Conservation (phyloP, 2,113 vertebrate species). For the Cynocephalus volans region DNA sequence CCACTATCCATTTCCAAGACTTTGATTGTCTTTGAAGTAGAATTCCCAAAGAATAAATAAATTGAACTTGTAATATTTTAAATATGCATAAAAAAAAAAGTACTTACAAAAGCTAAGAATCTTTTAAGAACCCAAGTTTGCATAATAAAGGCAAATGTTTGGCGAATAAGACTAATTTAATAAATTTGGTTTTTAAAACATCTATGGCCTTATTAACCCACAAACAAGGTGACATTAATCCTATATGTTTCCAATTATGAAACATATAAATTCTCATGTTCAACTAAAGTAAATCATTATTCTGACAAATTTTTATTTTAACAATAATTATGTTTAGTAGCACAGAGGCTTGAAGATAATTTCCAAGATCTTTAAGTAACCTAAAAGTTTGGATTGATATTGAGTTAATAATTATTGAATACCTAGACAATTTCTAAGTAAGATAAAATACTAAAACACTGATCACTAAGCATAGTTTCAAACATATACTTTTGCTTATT, state of each 20-base stretch:
- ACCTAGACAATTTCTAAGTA: not conserved
- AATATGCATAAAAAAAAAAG: not conserved
- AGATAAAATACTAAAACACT: conserved; percentile 47
- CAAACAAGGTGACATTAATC: conserved; percentile 5
- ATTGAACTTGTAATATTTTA: conserved; percentile 11
- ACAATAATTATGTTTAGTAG: not conserved
- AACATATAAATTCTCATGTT: conserved; percentile 17
- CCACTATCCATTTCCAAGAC: not conserved
- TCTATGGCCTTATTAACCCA: not conserved
- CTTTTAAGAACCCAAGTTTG: not conserved
- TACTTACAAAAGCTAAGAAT: not conserved
- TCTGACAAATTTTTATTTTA: conserved; percentile 27
- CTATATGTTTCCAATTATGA: not conserved
- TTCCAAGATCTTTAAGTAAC: conserved; percentile 14
- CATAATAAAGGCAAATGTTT: not conserved
- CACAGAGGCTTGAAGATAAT: not conserved
- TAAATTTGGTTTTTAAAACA: not conserved
- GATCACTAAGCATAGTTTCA: conserved; percentile 14
- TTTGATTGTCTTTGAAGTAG: not conserved
- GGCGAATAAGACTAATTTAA: conserved; percentile 11
- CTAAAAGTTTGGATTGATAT: not conserved
- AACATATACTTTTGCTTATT: not conserved
- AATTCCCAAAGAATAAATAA: not conserved
- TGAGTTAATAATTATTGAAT: not conserved
- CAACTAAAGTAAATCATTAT: not conserved